Conservation (phyloP, 2,113 vertebrate species). For the Ochotona princeps region DNA sequence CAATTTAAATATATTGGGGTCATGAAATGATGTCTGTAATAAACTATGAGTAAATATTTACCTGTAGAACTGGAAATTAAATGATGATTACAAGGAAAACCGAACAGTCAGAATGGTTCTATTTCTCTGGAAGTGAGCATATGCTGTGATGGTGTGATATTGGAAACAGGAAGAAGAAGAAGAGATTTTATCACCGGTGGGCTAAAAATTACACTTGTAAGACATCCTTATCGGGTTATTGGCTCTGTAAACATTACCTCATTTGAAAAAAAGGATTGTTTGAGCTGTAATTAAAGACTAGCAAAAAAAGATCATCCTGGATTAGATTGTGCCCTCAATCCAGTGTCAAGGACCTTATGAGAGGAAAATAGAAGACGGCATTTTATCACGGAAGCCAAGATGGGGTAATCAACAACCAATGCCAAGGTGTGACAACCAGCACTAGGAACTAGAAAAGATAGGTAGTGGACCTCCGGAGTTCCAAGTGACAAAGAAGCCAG, state of each 20-base stretch:
- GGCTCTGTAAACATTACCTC: neutral
- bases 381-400: neutral
- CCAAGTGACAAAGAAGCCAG: too few species aligned
- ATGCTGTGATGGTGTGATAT: neutral
- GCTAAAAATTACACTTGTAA: neutral
- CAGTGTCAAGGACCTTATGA: neutral
- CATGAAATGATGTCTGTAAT: neutral
- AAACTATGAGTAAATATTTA: neutral
- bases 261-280: neutral
- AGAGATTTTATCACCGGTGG: neutral
- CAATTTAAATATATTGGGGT: neutral
- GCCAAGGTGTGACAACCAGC: neutral
- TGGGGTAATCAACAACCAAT: neutral
- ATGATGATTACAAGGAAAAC: constrained; percentile 7
- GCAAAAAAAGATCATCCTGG: neutral
- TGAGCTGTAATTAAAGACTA: neutral
- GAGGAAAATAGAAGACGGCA: neutral
- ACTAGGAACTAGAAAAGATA: neutral
- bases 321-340: neutral
- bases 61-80: neutral
- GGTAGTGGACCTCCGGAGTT: neutral
- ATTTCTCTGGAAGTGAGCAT: neutral
- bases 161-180: neutral
- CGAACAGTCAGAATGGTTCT: neutral
- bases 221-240: neutral